Percentiles rank a stretch among this genome's conserved stretches.
These are phyloP conservation scores for Zingel zingel DNA, from an alignment of 2,113 vertebrate species.

Conservation along the genomic window DNA sequence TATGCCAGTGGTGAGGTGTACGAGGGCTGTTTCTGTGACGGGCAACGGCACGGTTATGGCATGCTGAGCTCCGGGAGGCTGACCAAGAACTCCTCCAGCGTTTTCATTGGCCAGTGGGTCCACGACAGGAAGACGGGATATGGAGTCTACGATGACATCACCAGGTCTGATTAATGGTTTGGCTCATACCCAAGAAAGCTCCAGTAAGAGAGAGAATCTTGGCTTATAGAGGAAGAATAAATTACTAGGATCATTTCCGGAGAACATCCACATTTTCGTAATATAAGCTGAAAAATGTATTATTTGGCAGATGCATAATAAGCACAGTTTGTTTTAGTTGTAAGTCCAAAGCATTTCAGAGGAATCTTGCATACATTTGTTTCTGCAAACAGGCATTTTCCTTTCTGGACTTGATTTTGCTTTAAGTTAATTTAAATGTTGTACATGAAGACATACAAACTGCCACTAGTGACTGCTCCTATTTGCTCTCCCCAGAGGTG, in stretches of 20 bases:
- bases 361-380: background rate
- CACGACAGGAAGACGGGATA: slow-evolving; percentile 95
- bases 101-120: slow-evolving; percentile 97
- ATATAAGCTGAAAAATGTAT: background rate
- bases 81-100: slow-evolving; percentile 91
- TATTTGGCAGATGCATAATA: background rate
- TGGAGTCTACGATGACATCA: slow-evolving; percentile 96
- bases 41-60: slow-evolving; percentile 94
- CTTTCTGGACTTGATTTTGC: background rate
- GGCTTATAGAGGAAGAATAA: background rate
- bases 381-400: background rate
- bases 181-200: background rate
- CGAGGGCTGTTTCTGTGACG: slow-evolving; percentile 96
- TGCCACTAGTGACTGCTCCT: background rate
- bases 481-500: slow-evolving; percentile 85
- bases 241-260: background rate
- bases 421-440: background rate
- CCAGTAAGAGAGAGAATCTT: too few species aligned
- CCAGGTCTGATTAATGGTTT: slow-evolving; percentile 83
- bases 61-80: slow-evolving; percentile 93
- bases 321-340: background rate
- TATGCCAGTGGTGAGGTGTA: slow-evolving; percentile 95
- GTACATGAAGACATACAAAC: background rate
- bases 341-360: background rate
- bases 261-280: background rate